phyloP scores from a whole-genome alignment of 2,888 invertebrate genomes.

The Helobdella robusta region DNA sequence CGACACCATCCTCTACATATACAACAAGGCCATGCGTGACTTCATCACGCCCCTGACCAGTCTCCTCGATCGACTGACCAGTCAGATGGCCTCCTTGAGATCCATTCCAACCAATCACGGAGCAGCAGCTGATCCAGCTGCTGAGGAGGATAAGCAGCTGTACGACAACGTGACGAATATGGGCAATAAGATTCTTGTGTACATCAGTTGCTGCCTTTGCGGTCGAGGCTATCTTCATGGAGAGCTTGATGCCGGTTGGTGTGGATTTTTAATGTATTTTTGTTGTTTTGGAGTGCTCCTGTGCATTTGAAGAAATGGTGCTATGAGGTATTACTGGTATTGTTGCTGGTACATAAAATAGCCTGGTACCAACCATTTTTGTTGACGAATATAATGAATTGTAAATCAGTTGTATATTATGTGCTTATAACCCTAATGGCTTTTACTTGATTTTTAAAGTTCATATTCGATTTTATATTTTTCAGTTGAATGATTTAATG shows the following conservation, averaged over 20 bases:
- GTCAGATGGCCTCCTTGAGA: not conserved
- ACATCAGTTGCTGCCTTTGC: slow-evolving; percentile 75
- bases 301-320: no score
- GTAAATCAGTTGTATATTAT: no score
- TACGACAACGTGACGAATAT: slow-evolving; percentile 54
- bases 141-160: slow-evolving; percentile 48
- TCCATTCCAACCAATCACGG: no score
- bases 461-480: not conserved
- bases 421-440: not conserved
- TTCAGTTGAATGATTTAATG: slow-evolving; percentile 62
- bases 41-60: slow-evolving; percentile 65
- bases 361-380: no score
- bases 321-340: no score
- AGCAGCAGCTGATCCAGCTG: no score
- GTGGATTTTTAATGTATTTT: not conserved
- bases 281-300: no score
- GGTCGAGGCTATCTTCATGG: slow-evolving; percentile 72
- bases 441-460: not conserved
- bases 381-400: no score
- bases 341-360: no score
- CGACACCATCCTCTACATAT: slow-evolving; percentile 65
- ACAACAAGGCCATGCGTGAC: slow-evolving; percentile 67
- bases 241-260: slow-evolving; percentile 36
- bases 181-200: slow-evolving; percentile 74
- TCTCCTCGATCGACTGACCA: slow-evolving; percentile 40